A percentile compares a stretch with the other conserved stretches of the same genome.
These are phyloP conservation scores for Spea bombifrons DNA, from an alignment of 2,113 vertebrate genomes.

Conservation along the genomic window DNA sequence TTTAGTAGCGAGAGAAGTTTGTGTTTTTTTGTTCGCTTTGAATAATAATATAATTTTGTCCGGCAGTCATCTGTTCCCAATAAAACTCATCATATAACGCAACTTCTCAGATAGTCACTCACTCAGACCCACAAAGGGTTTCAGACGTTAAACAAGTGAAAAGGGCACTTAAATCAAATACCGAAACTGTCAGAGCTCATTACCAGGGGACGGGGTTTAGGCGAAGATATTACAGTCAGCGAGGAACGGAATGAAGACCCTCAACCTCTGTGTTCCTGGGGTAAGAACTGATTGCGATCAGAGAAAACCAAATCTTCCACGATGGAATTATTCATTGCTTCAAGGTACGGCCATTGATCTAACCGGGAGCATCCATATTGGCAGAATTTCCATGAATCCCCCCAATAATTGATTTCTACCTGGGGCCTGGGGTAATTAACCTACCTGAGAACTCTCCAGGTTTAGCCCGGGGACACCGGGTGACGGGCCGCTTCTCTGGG, in stretches of 20 bases:
- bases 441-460: no score
- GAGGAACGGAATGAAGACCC: not conserved
- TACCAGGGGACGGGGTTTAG: not conserved
- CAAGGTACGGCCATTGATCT: no score
- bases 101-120: not conserved
- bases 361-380: no score
- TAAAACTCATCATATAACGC: conserved; percentile 5
- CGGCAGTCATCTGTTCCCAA: conserved; percentile 36
- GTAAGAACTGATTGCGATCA: no score
- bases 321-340: no score
- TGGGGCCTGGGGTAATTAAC: no score
- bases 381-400: no score
- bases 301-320: no score
- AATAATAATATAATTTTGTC: conserved; percentile 34
- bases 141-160: not conserved
- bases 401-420: no score
- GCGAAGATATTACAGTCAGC: not conserved
- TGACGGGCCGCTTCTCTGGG: no score
- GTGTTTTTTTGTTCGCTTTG: conserved; percentile 17
- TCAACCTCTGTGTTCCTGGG: no score
- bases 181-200: not conserved
- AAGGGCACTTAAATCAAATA: not conserved
- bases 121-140: not conserved
- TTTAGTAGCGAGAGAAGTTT: conserved; percentile 13
- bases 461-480: no score